Base-by-base conservation (phyloP, 2,888 invertebrate species). In the Parochlus steinenii region DNA sequence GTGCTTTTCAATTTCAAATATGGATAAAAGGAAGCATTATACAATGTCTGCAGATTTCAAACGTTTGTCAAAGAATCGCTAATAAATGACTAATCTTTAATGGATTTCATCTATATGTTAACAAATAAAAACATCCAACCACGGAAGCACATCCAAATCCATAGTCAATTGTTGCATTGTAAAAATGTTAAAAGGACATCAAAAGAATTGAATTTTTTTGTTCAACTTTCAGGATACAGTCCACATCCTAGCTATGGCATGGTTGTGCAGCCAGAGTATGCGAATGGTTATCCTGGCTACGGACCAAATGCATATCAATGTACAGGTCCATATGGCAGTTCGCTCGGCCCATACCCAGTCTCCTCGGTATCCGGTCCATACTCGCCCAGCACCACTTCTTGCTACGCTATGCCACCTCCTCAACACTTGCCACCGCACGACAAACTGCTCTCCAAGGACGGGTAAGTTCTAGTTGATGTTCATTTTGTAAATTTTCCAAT, bases 401-500 rank as follows among this genome's bases (percentile, higher is more conserved):
- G 83, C 52, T 85, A 85, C 62, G 81, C 81, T 51, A 85, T 86
- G 83, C 83, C 85, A 40, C 80, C 80, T 39, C 83, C 83, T 23
- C 80, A 80, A 53, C 78, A 79, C 44, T 64, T 63, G 47, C 76
- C 75, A 40, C 73, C 67, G 49, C 82, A 78, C 58, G 77, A 83
- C 63, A 82, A 75, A 51, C 65, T 71, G 8, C 47, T 25, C 24
- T 31, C 37, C 48, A 59, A 59, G 48, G 59, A 59, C 45, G 55
- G 59, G 59, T 59, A 43, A 56, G 59, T 53, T n/a, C n/a, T n/a
- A n/a, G n/a, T n/a, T n/a, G n/a, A n/a, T n/a, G n/a, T n/a, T n/a
- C n/a, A n/a, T n/a, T n/a, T n/a, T n/a, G n/a, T n/a, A n/a, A n/a
- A n/a, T n/a, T n/a, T n/a, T n/a, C n/a, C n/a, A n/a, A n/a, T n/a